Base-by-base conservation (phyloP, 2,888 invertebrate species). In the Brachyopa scutellaris region DNA sequence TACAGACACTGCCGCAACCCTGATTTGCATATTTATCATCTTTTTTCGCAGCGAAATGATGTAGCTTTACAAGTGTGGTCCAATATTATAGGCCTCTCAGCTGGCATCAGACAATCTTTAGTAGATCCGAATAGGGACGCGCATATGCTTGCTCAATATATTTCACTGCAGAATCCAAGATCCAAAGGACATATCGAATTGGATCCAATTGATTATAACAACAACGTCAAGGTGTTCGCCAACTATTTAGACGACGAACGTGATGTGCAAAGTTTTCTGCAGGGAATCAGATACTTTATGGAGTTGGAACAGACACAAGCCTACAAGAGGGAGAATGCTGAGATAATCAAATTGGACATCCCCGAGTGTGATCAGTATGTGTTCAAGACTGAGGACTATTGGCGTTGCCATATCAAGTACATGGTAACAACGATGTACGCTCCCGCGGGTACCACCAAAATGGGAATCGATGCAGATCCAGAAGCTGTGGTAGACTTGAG, bases 391-490 rank as follows among this genome's bases (percentile, higher is more conserved):
- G 85, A 85, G 7, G 86, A 77, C 2, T 95, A 95, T 87, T 94
- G 94, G 93, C 92, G 91, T 51, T 95, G 95, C 79, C 93, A 93
- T 40, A 90, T 91, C 83, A 90, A 93, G 15, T 94, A 94, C 86
- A 91, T 92, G 77, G 92, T 93, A 0, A 92, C 92, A 53, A 94
- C 94, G 0, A 92, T 94, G 62, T 95, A 93, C 85, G 93, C 94
- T 87, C 94, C 93, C 0, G 90, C 92, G 0, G 93, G 94, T 0
- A 94, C 95, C 0, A 93, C 93, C 72, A 94, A 94, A 86, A 94
- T 95, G 95, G 95, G 94, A 0, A 92, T 93, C 0, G 84, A 86
- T 29, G 87, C 88, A 0, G 93, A 94, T 88, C 89, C 91, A 0
- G 91, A 90, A 1, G 92, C 95, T 0, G 95, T 95, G 0, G 94